Evolutionary conservation across 2,113 vertebrate genomes (phyloP), one percentile per base, ranked within the genome.

Genomic region (Podocnemis expansa): DNA sequence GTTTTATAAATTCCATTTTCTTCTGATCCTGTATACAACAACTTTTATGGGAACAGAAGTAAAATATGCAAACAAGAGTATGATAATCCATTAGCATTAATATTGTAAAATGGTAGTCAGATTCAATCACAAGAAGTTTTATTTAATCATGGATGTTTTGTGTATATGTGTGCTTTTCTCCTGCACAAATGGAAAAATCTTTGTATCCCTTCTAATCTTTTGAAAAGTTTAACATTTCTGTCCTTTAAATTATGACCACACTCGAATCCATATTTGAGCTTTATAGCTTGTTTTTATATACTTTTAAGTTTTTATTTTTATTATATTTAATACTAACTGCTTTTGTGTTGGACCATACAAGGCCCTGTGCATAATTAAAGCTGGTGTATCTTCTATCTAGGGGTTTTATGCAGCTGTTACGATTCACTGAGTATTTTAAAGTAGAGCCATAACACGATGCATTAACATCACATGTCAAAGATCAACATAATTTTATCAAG

Each of bases 31-130:
- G 90, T 97, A 92, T 93, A 96, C 92, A 27, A 83, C 84, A 91
- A 93, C 95, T 96, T 95, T 89, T 94, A 96, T 96, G 96, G 97
- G 80, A 96, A 55, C 95, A 45, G 3, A 95, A 97, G 97, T 98
- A 96, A 97, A 97, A 97, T 93, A 96, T 96, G 96, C 97, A 97
- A 96, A 96, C 96, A 93, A 92, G 92, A 90, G 92, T 90, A 89
- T 90, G 95, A 92, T 96, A 95, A 95, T 89, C 97, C 96, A 98
- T 98, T 98, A 98, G 95, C 96, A 97, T 98, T 97, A 97, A 98
- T 98, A 98, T 96, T 98, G 96, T 98, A 98, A 96, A 98, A 92
- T 97, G 93, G 95, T 92, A 96, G 97, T 98, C 97, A 96, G 6
- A 97, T 98, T 97, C 94, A 96, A 91, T 98, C 97, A 96, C 89